phyloP scores from a whole-genome alignment of 2,888 invertebrate genomes.

The Macaria liturata region DNA sequence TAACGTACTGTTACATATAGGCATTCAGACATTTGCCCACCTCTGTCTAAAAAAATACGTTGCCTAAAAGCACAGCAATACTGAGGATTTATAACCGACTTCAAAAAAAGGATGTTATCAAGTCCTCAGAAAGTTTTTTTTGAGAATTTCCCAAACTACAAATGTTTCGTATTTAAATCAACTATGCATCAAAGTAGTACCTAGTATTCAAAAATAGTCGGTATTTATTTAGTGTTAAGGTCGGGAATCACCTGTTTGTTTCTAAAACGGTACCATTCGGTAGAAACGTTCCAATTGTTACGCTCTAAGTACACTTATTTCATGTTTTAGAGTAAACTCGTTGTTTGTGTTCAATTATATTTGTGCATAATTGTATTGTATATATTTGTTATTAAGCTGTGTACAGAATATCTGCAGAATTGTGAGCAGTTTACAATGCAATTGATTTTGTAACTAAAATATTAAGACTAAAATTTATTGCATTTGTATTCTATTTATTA shows the following conservation, averaged over 20 bases:
- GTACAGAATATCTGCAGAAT: neutral
- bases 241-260: slow-evolving; percentile 22
- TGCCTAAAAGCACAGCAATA: too few species aligned
- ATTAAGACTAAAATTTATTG: too few species aligned
- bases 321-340: slow-evolving; percentile 39
- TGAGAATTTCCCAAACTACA: too few species aligned
- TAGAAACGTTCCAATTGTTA: slow-evolving; percentile 41
- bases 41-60: too few species aligned
- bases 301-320: slow-evolving; percentile 45
- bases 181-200: slow-evolving; percentile 37
- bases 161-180: slow-evolving; percentile 1
- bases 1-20: too few species aligned
- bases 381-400: slow-evolving; percentile 39
- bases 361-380: slow-evolving; percentile 39
- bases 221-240: slow-evolving; percentile 25
- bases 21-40: too few species aligned
- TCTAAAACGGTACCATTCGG: slow-evolving; percentile 24
- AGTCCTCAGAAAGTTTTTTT: too few species aligned
- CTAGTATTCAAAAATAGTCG: slow-evolving; percentile 38
- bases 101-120: too few species aligned
- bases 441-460: too few species aligned
- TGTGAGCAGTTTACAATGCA: too few species aligned
- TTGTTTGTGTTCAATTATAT: slow-evolving; percentile 44
- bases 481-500: too few species aligned
- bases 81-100: too few species aligned